Conservation (phyloP, 2,797 vertebrate species). For the Lepus oiostolus region DNA sequence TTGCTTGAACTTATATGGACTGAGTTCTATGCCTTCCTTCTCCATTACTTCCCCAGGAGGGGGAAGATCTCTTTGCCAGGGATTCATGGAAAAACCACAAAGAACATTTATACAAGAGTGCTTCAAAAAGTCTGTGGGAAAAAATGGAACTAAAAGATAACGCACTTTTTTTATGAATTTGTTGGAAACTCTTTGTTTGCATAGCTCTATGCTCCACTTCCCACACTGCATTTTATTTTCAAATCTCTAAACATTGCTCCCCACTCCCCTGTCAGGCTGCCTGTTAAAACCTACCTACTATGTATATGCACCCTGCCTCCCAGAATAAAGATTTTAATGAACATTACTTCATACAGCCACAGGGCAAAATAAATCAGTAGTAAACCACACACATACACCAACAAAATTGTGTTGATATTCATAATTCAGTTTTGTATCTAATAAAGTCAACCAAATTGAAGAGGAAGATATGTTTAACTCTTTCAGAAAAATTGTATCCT, state of each 20-base stretch:
- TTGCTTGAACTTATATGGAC: not conserved
- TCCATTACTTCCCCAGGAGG: not conserved
- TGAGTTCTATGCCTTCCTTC: not conserved
- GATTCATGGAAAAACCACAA: not conserved
- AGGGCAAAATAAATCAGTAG: not conserved
- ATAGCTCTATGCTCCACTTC: not conserved
- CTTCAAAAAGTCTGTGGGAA: no score
- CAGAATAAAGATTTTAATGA: accelerated
- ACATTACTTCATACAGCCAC: not conserved
- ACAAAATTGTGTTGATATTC: not conserved
- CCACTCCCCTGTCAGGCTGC: not conserved
- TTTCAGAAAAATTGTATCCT: not conserved
- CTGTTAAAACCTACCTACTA: not conserved
- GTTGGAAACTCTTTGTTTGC: no score
- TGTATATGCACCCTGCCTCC: not conserved
- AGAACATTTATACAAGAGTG: not conserved
- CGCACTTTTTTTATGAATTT: no score
- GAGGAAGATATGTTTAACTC: not conserved
- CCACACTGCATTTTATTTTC: not conserved
- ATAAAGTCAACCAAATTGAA: not conserved
- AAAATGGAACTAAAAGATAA: no score
- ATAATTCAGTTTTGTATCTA: not conserved
- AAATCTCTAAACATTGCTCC: not conserved
- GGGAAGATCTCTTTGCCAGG: not conserved
- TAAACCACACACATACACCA: not conserved